A percentile compares a stretch with the other conserved stretches of the same genome.
Conservation (phyloP, 2,113 vertebrate species). For the Rattus norvegicus region DNA sequence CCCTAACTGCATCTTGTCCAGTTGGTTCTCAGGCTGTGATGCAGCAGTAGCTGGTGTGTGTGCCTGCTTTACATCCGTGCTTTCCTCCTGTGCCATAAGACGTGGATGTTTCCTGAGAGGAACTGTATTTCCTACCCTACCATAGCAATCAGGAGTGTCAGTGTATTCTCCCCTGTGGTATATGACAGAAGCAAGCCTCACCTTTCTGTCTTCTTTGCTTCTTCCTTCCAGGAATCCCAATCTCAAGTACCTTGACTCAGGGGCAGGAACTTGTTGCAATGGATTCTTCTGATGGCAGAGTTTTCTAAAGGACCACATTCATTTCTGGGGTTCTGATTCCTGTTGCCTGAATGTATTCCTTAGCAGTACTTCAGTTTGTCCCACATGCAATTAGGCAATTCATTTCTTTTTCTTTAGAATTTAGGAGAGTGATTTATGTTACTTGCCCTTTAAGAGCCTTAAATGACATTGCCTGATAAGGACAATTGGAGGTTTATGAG, state of each 20-base stretch:
- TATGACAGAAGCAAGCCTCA: background rate
- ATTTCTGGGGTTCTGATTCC: background rate
- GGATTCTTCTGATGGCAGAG: background rate
- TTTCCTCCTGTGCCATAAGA: background rate
- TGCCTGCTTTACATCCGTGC: background rate
- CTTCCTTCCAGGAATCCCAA: slow-evolving; percentile 7
- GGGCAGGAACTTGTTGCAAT: background rate
- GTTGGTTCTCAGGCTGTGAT: background rate
- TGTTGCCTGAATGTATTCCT: background rate
- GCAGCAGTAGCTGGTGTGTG: background rate
- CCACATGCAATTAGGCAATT: background rate
- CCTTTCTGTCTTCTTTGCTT: background rate
- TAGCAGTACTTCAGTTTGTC: slow-evolving; percentile 34
- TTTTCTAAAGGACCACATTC: background rate
- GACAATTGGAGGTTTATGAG: background rate
- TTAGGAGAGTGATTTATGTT: background rate
- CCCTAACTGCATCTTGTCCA: background rate
- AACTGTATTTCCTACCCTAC: background rate
- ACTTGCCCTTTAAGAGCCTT: background rate
- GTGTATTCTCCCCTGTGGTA: background rate
- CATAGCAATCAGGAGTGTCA: background rate
- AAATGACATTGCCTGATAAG: background rate
- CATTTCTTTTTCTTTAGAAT: background rate
- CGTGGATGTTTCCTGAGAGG: background rate
- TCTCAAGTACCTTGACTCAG: background rate